Percentiles rank a stretch among this genome's conserved stretches.
Evolutionary conservation across 2,797 vertebrate genomes (phyloP).

Genomic region (Danio aesculapii): DNA sequence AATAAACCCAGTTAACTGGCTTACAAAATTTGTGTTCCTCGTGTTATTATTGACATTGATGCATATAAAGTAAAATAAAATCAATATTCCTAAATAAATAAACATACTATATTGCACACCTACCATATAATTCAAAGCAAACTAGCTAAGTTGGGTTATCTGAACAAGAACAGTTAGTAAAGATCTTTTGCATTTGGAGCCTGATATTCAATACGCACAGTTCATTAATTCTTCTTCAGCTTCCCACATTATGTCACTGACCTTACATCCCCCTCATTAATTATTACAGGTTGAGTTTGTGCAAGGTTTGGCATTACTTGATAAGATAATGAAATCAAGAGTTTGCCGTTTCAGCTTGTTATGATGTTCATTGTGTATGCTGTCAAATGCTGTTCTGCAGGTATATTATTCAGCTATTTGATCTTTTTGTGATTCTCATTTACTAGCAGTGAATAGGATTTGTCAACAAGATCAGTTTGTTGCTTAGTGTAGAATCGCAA

Average conservation of each 20-base stretch:
- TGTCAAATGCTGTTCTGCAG: not conserved
- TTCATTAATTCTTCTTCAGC: slow-evolving; percentile 23
- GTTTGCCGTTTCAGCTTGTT: slow-evolving; percentile 3
- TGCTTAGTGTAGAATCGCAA: not conserved
- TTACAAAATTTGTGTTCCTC: not conserved
- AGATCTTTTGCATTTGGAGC: slow-evolving; percentile 33
- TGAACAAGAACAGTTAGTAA: not conserved
- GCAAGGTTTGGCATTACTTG: slow-evolving; percentile 1
- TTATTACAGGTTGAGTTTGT: not conserved
- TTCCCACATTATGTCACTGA: slow-evolving; percentile 23
- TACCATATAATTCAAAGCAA: not conserved
- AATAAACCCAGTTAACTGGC: not conserved
- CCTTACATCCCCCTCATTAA: slow-evolving; percentile 14
- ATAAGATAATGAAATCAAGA: not conserved
- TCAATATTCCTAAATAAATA: too few relatives aligned
- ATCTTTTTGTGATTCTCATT: not conserved
- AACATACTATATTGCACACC: too few relatives aligned
- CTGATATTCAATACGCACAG: slow-evolving; percentile 11
- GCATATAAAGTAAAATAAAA: too few relatives aligned
- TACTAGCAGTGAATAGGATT: not conserved
- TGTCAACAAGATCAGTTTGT: not conserved
- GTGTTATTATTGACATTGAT: not conserved
- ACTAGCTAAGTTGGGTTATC: not conserved
- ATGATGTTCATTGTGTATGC: not conserved
- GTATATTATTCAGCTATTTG: not conserved